Base-by-base conservation (phyloP, 2,888 invertebrate species). In the Polyommatus iphigenia region DNA sequence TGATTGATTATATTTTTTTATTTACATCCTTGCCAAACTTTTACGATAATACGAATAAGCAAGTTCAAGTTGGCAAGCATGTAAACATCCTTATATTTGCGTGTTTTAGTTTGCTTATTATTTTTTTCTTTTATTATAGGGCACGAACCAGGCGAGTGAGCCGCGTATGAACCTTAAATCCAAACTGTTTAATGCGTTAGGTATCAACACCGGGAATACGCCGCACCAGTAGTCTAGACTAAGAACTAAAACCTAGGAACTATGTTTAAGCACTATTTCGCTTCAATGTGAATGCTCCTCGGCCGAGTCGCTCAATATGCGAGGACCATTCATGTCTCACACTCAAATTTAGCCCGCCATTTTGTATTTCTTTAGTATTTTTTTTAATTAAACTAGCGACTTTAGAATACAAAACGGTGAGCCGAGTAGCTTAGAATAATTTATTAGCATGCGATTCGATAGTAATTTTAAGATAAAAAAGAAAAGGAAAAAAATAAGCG, bases 141-240 rank as follows among this genome's bases (percentile, higher is more conserved):
- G 94, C 94, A 95, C 94, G 93, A 96, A 94, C 94, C 96, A 90
- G 95, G 95, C 93, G 95, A 96, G 92, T 94, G 96, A 95, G 95
- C 95, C 95, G 88, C 95, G 95, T 93, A 95, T 96, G 94, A 96
- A 97, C 94, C 95, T 97, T 90, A 97, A 97, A 95, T 97, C 96
- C 93, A 97, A 97, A 96, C 95, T 97, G 91, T 97, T 97, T 95
- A 96, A 96, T 95, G 97, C 96, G 89, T 95, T 97, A 93, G 97
- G 97, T 88, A 96, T 97, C 94, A 96, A 97, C 94, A 96, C 96
- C 84, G 95, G 92, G 87, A 94, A 87, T 87, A 82, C 91, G 87
- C 89, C 92, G 85, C 93, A 92, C 89, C 92, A 93, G 90, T 93
- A 94, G 92, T 79, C 79, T 82, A 83, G 79, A 81, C 78, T 81